phyloP scores from a whole-genome alignment of 1,140 invertebrate species.

The Ceratina australensis region DNA sequence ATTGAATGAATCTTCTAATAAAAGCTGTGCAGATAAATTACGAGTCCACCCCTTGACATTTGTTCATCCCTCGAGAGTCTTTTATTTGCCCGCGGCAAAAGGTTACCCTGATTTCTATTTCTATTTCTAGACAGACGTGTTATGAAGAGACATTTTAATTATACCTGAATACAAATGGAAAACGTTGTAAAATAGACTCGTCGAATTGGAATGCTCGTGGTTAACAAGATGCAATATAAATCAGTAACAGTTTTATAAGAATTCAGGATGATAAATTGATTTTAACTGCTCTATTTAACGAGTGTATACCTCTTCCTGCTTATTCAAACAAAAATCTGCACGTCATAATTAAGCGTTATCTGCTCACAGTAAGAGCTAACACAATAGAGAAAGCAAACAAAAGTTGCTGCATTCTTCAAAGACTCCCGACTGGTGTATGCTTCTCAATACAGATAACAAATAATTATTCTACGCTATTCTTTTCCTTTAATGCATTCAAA shows the following conservation, averaged over 20 bases:
- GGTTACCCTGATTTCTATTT: conserved; percentile 24
- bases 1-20: not conserved
- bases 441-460: conserved; percentile 9
- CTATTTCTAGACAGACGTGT: conserved; percentile 12
- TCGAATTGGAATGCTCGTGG: not conserved
- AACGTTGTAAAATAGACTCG: not conserved
- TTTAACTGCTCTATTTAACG: not conserved
- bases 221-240: too few species aligned
- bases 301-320: not conserved
- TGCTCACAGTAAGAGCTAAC: not conserved
- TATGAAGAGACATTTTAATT: not conserved
- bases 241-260: not conserved
- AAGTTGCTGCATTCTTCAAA: not conserved
- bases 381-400: conserved; percentile 7
- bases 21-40: not conserved
- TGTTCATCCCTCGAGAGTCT: conserved; percentile 15
- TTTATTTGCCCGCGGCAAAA: conserved; percentile 2
- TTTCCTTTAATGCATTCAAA: not conserved
- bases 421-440: not conserved
- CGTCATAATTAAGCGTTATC: conserved; percentile 8
- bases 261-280: not conserved
- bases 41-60: conserved; percentile 27
- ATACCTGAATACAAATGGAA: not conserved
- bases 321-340: not conserved
- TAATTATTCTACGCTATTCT: conserved; percentile 9